phyloP scores from a whole-genome alignment of 2,797 vertebrate genomes.

The Epinephelus awoara region DNA sequence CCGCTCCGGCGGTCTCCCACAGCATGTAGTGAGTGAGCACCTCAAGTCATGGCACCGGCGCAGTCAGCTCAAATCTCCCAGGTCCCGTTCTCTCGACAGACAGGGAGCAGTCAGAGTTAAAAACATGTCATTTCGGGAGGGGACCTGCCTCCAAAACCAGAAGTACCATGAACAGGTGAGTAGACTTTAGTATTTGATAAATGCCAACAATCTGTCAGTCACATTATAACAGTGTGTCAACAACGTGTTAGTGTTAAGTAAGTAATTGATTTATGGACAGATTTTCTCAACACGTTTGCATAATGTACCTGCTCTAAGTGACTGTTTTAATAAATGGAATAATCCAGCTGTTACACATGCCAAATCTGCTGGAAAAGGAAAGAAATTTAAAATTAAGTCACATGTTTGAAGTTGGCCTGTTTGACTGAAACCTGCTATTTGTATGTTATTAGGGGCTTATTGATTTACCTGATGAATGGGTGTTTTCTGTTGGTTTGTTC shows the following conservation, averaged over 20 bases:
- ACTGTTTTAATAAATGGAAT: background rate
- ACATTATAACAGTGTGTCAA: background rate
- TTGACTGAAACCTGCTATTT: background rate
- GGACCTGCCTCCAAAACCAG: slow-evolving; percentile 66
- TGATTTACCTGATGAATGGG: background rate
- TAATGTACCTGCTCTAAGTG: background rate
- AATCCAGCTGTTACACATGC: background rate
- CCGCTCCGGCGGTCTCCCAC: slow-evolving; percentile 74
- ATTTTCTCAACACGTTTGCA: background rate
- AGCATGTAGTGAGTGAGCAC: slow-evolving; percentile 88
- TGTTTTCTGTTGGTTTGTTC: background rate
- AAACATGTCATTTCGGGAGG: slow-evolving; percentile 71
- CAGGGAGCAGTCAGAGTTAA: slow-evolving; percentile 87
- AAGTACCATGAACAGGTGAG: slow-evolving; percentile 81
- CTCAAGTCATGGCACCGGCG: slow-evolving; percentile 92
- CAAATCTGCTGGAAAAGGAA: slow-evolving; percentile 1
- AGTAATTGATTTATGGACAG: background rate
- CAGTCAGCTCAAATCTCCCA: slow-evolving; percentile 82
- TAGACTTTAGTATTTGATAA: background rate
- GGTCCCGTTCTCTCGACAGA: slow-evolving; percentile 89
- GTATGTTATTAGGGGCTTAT: background rate
- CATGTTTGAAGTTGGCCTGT: background rate
- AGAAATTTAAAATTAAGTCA: background rate
- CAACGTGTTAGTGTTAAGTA: background rate
- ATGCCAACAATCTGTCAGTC: background rate